Evolutionary conservation across 2,888 invertebrate species (phyloP).

Genomic region (Rhimphoctona megacephalus): DNA sequence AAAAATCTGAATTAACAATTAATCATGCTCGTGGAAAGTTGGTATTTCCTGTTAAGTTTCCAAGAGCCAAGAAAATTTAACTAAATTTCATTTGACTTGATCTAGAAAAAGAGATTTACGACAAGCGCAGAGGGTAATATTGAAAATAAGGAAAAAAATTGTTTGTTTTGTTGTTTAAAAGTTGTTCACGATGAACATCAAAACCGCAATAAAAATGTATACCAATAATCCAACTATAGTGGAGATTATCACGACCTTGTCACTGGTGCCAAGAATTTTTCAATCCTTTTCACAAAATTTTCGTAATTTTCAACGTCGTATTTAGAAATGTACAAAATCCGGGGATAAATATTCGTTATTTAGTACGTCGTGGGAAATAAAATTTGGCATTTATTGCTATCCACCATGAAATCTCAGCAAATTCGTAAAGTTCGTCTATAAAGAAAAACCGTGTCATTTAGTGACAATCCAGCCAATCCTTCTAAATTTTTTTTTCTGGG

Average conservation of each 20-base stretch:
- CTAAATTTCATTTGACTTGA: constrained; percentile 28
- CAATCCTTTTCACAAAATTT: constrained; percentile 42
- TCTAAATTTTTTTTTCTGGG: neutral
- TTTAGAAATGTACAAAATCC: constrained; percentile 29
- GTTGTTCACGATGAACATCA: neutral
- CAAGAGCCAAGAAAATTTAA: constrained; percentile 58
- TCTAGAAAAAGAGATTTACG: constrained; percentile 28
- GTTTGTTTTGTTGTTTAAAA: neutral
- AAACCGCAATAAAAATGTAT: neutral
- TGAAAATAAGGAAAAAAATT: constrained; percentile 13
- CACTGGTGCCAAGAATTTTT: constrained; percentile 57
- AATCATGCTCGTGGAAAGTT: constrained; percentile 41
- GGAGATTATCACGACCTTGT: constrained; percentile 54
- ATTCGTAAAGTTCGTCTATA: neutral
- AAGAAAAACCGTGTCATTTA: neutral
- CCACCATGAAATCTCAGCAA: neutral
- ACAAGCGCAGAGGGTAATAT: constrained; percentile 38
- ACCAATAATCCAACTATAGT: constrained; percentile 42
- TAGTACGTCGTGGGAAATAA: constrained; percentile 43
- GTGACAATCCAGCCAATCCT: neutral
- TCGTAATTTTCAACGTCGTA: constrained; percentile 45
- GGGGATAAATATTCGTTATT: constrained; percentile 31
- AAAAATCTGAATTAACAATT: constrained; percentile 38
- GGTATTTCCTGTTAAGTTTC: constrained; percentile 29
- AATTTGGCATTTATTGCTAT: constrained; percentile 32